These are phyloP conservation scores for Sebastes dallii DNA, from an alignment of 2,797 vertebrate species.

Conservation along the genomic window DNA sequence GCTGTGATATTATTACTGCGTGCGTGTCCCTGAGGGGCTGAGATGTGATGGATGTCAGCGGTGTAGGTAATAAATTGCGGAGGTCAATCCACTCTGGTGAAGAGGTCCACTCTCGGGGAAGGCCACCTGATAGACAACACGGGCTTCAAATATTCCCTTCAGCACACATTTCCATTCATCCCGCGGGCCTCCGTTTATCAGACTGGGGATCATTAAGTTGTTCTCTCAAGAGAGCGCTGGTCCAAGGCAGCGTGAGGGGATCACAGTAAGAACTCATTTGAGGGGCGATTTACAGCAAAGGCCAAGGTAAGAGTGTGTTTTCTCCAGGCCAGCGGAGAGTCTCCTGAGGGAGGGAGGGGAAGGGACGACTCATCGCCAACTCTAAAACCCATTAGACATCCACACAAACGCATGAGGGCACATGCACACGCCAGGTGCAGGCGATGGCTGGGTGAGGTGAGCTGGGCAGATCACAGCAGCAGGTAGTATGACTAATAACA, in stretches of 20 bases:
- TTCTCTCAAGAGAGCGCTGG: slow-evolving; percentile 57
- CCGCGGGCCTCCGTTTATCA: slow-evolving; percentile 44
- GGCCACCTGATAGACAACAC: slow-evolving; percentile 63
- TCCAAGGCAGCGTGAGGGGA: slow-evolving; percentile 38
- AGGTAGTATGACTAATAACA: slow-evolving; percentile 73
- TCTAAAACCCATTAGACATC: slow-evolving; percentile 47
- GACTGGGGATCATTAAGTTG: slow-evolving; percentile 61
- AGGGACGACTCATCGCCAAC: slow-evolving; percentile 21
- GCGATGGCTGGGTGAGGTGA: slow-evolving; percentile 28
- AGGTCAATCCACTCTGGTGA: slow-evolving; percentile 68
- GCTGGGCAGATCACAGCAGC: slow-evolving; percentile 50
- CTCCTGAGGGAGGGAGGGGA: slow-evolving; percentile 28
- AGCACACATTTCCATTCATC: slow-evolving; percentile 55
- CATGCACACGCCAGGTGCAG: slow-evolving; percentile 19
- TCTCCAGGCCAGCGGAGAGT: slow-evolving; percentile 28
- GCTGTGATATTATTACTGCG: slow-evolving; percentile 55
- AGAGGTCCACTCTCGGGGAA: slow-evolving; percentile 52
- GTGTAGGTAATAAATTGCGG: slow-evolving; percentile 67
- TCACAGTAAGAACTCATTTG: slow-evolving; percentile 58
- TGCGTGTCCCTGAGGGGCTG: slow-evolving; percentile 54
- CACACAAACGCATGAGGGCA: slow-evolving; percentile 19
- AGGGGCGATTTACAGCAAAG: slow-evolving; percentile 60
- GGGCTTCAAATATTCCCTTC: slow-evolving; percentile 42
- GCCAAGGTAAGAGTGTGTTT: slow-evolving; percentile 56
- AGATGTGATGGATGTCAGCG: slow-evolving; percentile 59